Percentiles rank a stretch among this genome's conserved stretches.
Evolutionary conservation across 2,888 invertebrate species (phyloP).

Genomic region (Sminthurides aquaticus): DNA sequence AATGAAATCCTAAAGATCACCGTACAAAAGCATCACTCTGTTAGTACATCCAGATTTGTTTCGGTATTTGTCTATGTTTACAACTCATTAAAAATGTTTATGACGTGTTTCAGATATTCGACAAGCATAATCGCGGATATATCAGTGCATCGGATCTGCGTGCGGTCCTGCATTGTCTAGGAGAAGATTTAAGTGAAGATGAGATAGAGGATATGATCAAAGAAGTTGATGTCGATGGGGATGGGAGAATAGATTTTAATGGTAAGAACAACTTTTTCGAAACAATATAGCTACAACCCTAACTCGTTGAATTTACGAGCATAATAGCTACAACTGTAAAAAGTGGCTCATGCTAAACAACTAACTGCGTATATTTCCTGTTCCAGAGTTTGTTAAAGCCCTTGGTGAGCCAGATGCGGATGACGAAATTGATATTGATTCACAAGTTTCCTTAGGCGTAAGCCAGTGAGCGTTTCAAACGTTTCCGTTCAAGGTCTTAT

Average conservation of each 20-base stretch:
- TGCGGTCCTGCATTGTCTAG: slow-evolving; percentile 73
- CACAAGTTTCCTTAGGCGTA: slow-evolving; percentile 10
- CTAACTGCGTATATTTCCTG: too few species aligned
- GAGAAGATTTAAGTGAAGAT: slow-evolving; percentile 80
- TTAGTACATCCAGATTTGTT: neutral
- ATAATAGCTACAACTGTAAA: neutral
- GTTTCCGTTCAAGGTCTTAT: neutral
- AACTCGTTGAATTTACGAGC: neutral
- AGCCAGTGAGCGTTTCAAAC: slow-evolving; percentile 16
- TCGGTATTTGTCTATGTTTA: too few species aligned
- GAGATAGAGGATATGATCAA: slow-evolving; percentile 96
- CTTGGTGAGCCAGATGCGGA: slow-evolving; percentile 71
- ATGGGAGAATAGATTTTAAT: slow-evolving; percentile 86
- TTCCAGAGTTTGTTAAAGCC: slow-evolving; percentile 71
- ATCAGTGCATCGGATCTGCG: slow-evolving; percentile 81
- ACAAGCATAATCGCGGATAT: slow-evolving; percentile 85
- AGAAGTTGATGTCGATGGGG: slow-evolving; percentile 89
- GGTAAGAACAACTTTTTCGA: slow-evolving; percentile 52
- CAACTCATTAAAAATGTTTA: neutral
- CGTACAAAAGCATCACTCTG: too few species aligned
- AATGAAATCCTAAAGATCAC: too few species aligned
- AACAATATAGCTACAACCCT: too few species aligned
- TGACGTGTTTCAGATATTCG: slow-evolving; percentile 56
- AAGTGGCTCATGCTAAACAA: neutral
- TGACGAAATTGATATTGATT: slow-evolving; percentile 59